A percentile compares a stretch with the other conserved stretches of the same genome.
phyloP scores from a whole-genome alignment of 92 coral and sea anemone species.

The Palythoa grandiflora region DNA sequence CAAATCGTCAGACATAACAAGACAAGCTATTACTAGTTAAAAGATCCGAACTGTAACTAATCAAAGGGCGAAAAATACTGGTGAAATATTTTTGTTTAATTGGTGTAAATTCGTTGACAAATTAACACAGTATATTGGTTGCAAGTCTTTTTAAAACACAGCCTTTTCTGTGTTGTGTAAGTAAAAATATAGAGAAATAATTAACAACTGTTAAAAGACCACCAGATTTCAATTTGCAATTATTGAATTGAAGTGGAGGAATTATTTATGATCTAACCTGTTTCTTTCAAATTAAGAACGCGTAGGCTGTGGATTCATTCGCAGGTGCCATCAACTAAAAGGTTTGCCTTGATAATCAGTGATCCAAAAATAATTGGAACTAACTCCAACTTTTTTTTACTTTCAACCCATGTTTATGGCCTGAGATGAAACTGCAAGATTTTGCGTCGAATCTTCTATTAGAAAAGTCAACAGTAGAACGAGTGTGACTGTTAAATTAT shows the following conservation, averaged over 20 bases:
- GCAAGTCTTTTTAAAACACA: background rate
- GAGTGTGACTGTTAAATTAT: too few species aligned
- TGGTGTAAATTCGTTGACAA: conserved; percentile 3
- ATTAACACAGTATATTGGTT: background rate
- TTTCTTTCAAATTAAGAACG: conserved; percentile 17
- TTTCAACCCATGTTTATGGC: too few species aligned
- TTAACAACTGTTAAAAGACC: conserved; percentile 49
- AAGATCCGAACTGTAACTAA: conserved; percentile 1
- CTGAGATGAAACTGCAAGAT: too few species aligned
- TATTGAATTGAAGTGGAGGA: conserved; percentile 29
- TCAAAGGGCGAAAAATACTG: conserved; percentile 14
- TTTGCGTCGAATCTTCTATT: too few species aligned
- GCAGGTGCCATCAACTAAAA: conserved; percentile 33
- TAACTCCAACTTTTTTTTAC: background rate
- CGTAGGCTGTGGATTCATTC: background rate
- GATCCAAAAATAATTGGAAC: conserved; percentile 4
- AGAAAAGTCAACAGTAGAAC: too few species aligned
- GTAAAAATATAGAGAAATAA: conserved; percentile 21
- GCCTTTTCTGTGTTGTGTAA: background rate
- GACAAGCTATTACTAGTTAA: conserved; percentile 15
- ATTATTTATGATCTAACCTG: conserved; percentile 47
- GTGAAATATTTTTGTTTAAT: conserved; percentile 5
- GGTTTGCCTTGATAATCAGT: background rate
- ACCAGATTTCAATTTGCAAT: conserved; percentile 45
- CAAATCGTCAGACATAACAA: background rate